Base-by-base conservation (phyloP, 37 sponge, comb jelly and placozoan genomes). In the Cladorhizidae sp. region DNA sequence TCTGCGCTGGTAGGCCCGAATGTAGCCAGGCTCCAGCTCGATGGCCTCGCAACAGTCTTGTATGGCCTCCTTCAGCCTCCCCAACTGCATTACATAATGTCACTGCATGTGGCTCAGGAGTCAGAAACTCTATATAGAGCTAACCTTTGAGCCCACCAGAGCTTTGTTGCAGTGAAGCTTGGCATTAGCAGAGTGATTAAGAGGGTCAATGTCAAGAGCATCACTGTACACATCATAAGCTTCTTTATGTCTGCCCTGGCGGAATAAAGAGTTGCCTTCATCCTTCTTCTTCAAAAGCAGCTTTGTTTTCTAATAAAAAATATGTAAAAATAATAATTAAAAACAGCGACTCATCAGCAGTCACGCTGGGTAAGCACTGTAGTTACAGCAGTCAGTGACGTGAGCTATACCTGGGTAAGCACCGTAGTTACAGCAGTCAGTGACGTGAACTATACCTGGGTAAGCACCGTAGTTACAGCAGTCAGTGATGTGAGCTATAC, bases 151-250 rank as follows among this genome's bases (percentile, higher is more conserved):
- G 36, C 61, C 83, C 8, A 76, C 91, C 32, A 94, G 83, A 12
- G 95, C 99, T 70, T 93, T 78, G 80, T 99, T 99, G 64, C 92
- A 96, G 74, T 88, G 82, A 20, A 99, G 83, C 68, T 99, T 99
- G 15, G 99, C 93, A 76, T 99, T 99, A 15, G 93, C 92, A 36
- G 59, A 54, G 31, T 39, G 67, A 76, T 99, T 99, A 63, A 79
- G 56, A 0, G 93, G 95, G 72, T 96, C 97, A 37, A 99, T 83
- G 2, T n/a, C 57, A 3, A 99, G 88, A 8, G 97, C 99, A 22
- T 89, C 95, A 45, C 82, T 80, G 80, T 99, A 99, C 0, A 86
- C 39, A 8, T 89, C 82, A 45, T 83, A 63, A 0, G 99, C 97
- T 62, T 76, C 85, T 28, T 86, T 49, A 54, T 88, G 65, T 5